phyloP scores from a whole-genome alignment of 2,797 vertebrate species.

The Sylvia borin region DNA sequence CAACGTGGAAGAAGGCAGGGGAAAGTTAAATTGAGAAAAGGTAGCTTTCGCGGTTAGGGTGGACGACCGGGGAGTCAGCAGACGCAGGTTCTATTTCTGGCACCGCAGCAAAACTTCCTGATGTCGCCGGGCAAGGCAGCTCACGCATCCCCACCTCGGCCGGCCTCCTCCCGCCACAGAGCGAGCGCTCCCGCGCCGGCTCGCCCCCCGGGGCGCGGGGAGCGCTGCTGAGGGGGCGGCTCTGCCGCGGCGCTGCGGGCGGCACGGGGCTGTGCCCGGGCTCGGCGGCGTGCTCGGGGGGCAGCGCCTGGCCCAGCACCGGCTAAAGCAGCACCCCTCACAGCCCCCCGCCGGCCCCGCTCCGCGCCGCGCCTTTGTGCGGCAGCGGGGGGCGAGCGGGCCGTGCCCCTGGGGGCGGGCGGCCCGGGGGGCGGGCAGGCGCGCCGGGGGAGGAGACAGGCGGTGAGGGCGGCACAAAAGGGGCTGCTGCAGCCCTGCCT shows the following conservation, averaged over 20 bases:
- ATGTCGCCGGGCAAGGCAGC: not conserved
- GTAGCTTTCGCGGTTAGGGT: not conserved
- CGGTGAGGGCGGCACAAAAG: slow-evolving; percentile 28
- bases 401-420: not conserved
- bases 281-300: not conserved
- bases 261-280: not conserved
- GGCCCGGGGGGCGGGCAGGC: not conserved
- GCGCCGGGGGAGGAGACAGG: not conserved
- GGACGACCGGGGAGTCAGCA: slow-evolving; percentile 20
- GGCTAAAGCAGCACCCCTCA: not conserved
- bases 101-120: slow-evolving; percentile 34
- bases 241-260: not conserved
- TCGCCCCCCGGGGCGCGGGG: not conserved
- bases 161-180: not conserved
- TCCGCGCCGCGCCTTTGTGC: not conserved
- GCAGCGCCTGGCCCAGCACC: not conserved
- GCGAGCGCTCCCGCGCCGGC: not conserved
- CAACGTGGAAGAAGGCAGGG: not conserved
- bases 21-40: not conserved
- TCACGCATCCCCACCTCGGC: not conserved
- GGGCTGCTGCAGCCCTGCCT: slow-evolving; percentile 35
- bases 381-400: not conserved
- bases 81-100: slow-evolving; percentile 45
- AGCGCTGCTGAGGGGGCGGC: not conserved
- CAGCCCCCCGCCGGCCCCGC: not conserved